Evolutionary conservation across 2,888 invertebrate genomes (phyloP), one percentile per base, ranked within the genome.

Genomic region (Meandrusa payeni): DNA sequence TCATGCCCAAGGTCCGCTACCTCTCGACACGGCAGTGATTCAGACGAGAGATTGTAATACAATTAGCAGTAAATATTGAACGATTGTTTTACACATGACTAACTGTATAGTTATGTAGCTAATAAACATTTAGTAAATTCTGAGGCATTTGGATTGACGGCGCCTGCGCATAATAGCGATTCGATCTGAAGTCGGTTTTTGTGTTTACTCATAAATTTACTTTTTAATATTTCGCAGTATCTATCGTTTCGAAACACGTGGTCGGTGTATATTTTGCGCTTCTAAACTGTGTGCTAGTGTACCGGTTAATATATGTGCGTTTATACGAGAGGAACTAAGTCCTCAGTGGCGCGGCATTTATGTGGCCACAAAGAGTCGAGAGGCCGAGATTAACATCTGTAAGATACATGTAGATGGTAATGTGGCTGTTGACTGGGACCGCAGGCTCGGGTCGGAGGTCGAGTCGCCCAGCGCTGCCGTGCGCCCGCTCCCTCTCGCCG

Each of bases 251-350:
- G n/a, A n/a, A n/a, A n/a, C n/a, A n/a, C n/a, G n/a, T n/a, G n/a
- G n/a, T n/a, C n/a, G n/a, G n/a, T n/a, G n/a, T n/a, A n/a, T n/a
- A n/a, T n/a, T n/a, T n/a, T n/a, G n/a, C n/a, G n/a, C n/a, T n/a
- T n/a, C n/a, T n/a, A n/a, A n/a, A n/a, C n/a, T n/a, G n/a, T n/a
- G n/a, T n/a, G n/a, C n/a, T n/a, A n/a, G n/a, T n/a, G n/a, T n/a
- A n/a, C n/a, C n/a, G n/a, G n/a, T n/a, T n/a, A n/a, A n/a, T n/a
- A n/a, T n/a, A n/a, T n/a, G n/a, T n/a, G n/a, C n/a, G 75, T 81
- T 78, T 78, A 73, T 75, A 73, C 63, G 67, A 66, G 71, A 72
- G 73, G 76, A 73, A 77, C 72, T 75, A 71, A 62, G 68, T 59
- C 54, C 48, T 56, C 43, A 57, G 59, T 55, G n/a, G 24, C 58